phyloP scores from a whole-genome alignment of 2,113 vertebrate genomes.

The Halcyon senegalensis region DNA sequence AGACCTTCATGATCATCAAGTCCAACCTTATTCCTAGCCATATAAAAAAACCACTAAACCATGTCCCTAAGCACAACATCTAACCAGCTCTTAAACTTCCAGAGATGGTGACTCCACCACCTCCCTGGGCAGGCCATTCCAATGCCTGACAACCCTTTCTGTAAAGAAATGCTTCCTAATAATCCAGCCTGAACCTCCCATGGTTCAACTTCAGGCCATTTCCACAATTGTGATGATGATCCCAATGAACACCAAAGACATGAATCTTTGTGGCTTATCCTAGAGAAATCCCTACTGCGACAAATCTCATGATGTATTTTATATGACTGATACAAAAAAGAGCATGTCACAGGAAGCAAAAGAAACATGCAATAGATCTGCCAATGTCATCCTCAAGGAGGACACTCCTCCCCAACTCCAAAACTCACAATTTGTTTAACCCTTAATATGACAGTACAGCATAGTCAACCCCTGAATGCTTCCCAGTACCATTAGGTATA shows the following conservation, averaged over 20 bases:
- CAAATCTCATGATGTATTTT: background rate
- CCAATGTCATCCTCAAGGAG: background rate
- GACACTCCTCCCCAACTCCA: background rate
- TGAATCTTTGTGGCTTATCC: background rate
- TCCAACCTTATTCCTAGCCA: no score
- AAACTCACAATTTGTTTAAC: background rate
- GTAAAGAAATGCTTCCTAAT: no score
- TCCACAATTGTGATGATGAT: background rate
- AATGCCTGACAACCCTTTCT: no score
- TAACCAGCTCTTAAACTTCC: no score
- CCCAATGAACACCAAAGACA: background rate
- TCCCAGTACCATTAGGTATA: background rate
- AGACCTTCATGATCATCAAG: no score
- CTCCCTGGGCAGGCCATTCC: no score
- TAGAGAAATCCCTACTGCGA: background rate
- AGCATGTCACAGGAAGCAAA: background rate
- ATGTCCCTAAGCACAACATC: no score
- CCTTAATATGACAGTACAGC: background rate
- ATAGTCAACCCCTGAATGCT: rapidly evolving
- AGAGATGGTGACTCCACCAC: no score
- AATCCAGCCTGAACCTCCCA: no score
- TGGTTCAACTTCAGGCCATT: no score
- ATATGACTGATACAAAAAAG: background rate
- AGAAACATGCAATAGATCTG: background rate
- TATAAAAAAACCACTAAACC: no score